Evolutionary conservation across 2,113 vertebrate genomes (phyloP), one percentile per base, ranked within the genome.

Genomic region (Cyprinus carpio): DNA sequence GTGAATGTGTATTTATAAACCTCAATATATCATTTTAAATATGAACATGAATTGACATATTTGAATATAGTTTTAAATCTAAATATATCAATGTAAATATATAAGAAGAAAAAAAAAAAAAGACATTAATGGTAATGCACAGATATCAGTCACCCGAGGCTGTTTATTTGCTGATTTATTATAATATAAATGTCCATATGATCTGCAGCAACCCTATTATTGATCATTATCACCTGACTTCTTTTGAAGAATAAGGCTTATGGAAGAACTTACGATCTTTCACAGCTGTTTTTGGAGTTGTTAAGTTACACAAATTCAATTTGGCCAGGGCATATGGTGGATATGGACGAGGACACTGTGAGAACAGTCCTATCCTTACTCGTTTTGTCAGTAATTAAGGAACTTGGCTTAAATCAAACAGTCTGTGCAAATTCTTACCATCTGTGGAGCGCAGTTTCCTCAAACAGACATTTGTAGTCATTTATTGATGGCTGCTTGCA

Each of bases 401-500:
- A 43, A 79, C 34, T 79, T 62, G 54, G 54, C 76, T 79, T 27
- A 65, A 64, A 65, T 65, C 37, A 81, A 81, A 62, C 60, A 81
- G 78, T 81, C 78, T 81, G 78, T 65, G 40, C 78, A 81, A 29
- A 65, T 81, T 49, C 16, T 29, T 29, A 29, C 78, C 78, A 81
- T 81, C 78, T 81, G 78, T 81, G 85, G 56, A 82, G 84, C 79
- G 58, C 29, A 86, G 90, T 85, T 72, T 86, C 75, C 82, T 76
- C 58, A 85, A 89, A 79, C 87, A 80, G 84, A 89, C 85, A 87
- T 90, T 84, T 89, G 40, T 86, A 89, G 89, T 76, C 13, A 15
- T 13, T 34, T 82, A 64, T 25, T 77, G 81, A 78, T 86, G 29
- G 6, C 16, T 74, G 67, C 54, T 27, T 51, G 80, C 87, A 40